These are phyloP conservation scores for Tamandua tetradactyla DNA, from an alignment of 2,797 vertebrate genomes.

Conservation along the genomic window DNA sequence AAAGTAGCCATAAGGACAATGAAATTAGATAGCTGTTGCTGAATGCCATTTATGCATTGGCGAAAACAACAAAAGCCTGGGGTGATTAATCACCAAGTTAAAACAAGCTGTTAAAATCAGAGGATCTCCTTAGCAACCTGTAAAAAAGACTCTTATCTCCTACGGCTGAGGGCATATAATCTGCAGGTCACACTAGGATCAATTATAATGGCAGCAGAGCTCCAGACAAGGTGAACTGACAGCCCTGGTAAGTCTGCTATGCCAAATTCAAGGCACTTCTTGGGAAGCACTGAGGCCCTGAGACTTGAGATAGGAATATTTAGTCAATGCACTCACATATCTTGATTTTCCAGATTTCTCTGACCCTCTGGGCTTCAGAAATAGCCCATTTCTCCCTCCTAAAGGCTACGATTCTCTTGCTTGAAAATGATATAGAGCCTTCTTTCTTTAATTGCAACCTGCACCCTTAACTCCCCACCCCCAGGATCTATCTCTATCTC, in stretches of 20 bases:
- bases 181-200: not conserved
- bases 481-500: not conserved
- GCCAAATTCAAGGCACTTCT: not conserved
- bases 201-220: not conserved
- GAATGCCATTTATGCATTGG: not conserved
- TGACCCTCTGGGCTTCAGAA: not conserved
- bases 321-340: not conserved
- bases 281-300: not conserved
- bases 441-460: not conserved
- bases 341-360: not conserved
- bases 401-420: not conserved
- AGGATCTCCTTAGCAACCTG: not conserved
- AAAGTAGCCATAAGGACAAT: not conserved
- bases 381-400: not conserved
- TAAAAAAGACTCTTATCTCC: not conserved
- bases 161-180: not conserved
- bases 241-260: not conserved
- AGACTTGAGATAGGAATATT: not conserved
- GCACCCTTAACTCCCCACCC: not conserved
- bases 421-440: not conserved
- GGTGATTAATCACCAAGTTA: not conserved
- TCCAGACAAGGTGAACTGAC: not conserved
- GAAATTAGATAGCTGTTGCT: not conserved
- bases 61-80: not conserved
- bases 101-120: constrained; percentile 35